These are phyloP conservation scores for Mamestra brassicae DNA, from an alignment of 2,888 invertebrate species.

Conservation along the genomic window DNA sequence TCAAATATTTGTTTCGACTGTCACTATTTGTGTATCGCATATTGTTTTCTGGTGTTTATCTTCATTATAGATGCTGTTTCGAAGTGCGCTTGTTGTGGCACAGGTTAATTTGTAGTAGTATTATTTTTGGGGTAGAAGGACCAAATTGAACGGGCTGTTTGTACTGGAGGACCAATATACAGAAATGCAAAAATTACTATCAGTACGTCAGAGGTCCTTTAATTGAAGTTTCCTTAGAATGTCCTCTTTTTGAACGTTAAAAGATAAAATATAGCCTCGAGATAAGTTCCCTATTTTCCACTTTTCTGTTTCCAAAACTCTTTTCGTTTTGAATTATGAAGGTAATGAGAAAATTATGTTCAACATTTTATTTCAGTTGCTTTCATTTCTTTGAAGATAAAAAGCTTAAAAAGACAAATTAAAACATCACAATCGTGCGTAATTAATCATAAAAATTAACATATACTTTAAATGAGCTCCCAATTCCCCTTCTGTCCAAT, in stretches of 20 bases:
- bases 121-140: constrained; percentile 8
- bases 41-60: constrained; percentile 68
- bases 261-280: neutral
- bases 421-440: neutral
- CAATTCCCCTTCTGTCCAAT: constrained; percentile 44
- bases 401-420: neutral
- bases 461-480: constrained; percentile 5
- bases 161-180: neutral
- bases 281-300: neutral
- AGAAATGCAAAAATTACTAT: constrained; percentile 8
- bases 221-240: neutral
- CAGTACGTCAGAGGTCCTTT: neutral
- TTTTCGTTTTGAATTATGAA: neutral
- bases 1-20: constrained; percentile 71
- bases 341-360: neutral
- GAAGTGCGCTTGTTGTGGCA: constrained; percentile 23
- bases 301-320: neutral
- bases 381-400: neutral
- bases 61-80: constrained; percentile 66
- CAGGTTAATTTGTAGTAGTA: constrained; percentile 23
- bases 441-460: constrained; percentile 14
- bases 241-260: no score
- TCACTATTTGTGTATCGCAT: constrained; percentile 65
- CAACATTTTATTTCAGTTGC: neutral
- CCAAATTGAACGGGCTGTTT: neutral